A percentile compares a stretch with the other conserved stretches of the same genome.
These are phyloP conservation scores for Petrocephalus schoutedeni DNA, from an alignment of 2,797 vertebrate species.

Conservation along the genomic window DNA sequence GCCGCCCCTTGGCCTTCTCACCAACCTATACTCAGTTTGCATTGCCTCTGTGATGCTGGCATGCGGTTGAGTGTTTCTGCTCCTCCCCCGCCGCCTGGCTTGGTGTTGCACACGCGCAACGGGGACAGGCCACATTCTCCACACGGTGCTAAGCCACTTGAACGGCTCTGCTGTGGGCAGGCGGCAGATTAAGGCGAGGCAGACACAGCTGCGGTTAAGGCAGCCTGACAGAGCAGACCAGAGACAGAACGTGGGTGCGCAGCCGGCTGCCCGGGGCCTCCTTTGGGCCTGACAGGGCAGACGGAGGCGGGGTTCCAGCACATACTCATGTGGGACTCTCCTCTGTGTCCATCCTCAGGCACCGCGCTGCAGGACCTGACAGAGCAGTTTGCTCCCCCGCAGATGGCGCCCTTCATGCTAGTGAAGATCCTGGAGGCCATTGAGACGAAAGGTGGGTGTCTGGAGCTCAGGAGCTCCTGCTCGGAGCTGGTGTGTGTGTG, in stretches of 20 bases:
- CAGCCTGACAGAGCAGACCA: neutral
- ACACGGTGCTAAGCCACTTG: slow-evolving; percentile 5
- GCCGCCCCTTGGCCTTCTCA: neutral
- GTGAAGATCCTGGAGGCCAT: slow-evolving; percentile 80
- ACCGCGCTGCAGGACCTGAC: slow-evolving; percentile 76
- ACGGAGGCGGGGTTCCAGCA: neutral
- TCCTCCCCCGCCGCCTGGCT: slow-evolving; percentile 31
- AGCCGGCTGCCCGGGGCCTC: neutral
- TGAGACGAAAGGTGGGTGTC: slow-evolving; percentile 82
- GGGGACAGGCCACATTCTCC: neutral
- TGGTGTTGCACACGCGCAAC: neutral
- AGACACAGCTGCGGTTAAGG: neutral
- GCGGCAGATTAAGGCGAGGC: neutral
- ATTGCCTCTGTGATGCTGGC: neutral
- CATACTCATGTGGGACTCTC: neutral
- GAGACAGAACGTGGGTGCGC: neutral
- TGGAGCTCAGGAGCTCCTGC: neutral
- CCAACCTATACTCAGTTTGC: slow-evolving; percentile 5
- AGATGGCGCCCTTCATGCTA: slow-evolving; percentile 76
- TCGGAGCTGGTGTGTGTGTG: neutral
- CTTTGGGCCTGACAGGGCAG: neutral
- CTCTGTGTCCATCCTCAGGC: slow-evolving; percentile 43
- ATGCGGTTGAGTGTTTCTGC: neutral
- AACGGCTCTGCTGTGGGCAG: neutral
- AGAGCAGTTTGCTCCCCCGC: slow-evolving; percentile 85